Evolutionary conservation across 2,797 vertebrate genomes (phyloP).

Genomic region (Peromyscus eremicus): DNA sequence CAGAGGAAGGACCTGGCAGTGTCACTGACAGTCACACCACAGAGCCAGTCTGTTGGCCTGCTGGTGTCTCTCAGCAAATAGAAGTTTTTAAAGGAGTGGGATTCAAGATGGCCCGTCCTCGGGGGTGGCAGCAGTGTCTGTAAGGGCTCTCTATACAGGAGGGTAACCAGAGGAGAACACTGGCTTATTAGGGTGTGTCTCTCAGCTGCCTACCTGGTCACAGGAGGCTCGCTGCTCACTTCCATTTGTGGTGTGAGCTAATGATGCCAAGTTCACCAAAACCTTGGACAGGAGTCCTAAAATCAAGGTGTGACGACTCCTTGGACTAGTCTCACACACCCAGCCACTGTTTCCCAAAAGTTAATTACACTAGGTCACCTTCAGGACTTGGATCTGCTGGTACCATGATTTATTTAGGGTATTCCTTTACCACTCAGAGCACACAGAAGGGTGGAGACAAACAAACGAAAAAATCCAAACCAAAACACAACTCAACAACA

Average conservation of each 20-base stretch:
- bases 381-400: accelerated
- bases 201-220: too few species aligned
- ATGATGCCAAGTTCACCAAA: not conserved
- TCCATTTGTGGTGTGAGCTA: accelerated
- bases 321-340: accelerated
- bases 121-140: not conserved
- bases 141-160: accelerated
- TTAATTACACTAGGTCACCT: accelerated
- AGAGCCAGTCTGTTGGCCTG: not conserved
- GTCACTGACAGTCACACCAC: accelerated
- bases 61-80: not conserved
- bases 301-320: not conserved
- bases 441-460: not conserved
- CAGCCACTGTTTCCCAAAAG: not conserved
- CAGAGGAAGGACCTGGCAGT: not conserved
- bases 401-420: not conserved
- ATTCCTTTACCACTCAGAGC: not conserved
- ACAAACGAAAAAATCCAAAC: not conserved
- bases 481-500: not conserved
- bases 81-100: not conserved
- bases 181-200: too few species aligned
- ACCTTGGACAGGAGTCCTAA: accelerated
- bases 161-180: accelerated
- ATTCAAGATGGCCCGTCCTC: not conserved
- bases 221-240: too few species aligned